Percentiles rank a stretch among this genome's conserved stretches.
Evolutionary conservation across 2,797 vertebrate species (phyloP).

Genomic region (Sebastes iracundus): DNA sequence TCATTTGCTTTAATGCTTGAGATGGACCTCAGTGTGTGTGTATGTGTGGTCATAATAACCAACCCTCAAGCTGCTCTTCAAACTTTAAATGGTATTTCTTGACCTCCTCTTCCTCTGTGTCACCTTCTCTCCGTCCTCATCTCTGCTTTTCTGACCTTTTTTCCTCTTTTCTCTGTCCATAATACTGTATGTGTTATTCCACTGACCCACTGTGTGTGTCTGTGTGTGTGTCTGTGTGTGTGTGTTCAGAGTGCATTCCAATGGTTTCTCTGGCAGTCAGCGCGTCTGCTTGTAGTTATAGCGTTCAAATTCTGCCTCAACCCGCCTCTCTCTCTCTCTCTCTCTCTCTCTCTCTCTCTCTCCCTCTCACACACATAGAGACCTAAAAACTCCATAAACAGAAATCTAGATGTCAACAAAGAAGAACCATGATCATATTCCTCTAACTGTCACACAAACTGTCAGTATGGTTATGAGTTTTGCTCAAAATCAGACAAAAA

Average conservation of each 20-base stretch:
- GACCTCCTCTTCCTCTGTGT: slow-evolving; percentile 5
- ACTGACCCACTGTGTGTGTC: slow-evolving; percentile 25
- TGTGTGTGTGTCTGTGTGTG: slow-evolving; percentile 34
- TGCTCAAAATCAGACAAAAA: background rate
- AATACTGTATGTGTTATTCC: slow-evolving; percentile 27
- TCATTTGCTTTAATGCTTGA: slow-evolving; percentile 45
- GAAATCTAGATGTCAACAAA: slow-evolving; percentile 9
- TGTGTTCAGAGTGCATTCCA: slow-evolving; percentile 66
- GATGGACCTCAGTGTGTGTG: background rate
- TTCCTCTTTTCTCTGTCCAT: slow-evolving; percentile 1
- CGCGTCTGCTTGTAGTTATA: slow-evolving; percentile 56
- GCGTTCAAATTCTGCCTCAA: slow-evolving; percentile 23
- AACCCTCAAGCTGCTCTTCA: slow-evolving; percentile 16
- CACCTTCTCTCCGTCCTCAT: background rate
- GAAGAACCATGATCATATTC: background rate
- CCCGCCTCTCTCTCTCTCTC: background rate
- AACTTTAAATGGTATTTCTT: slow-evolving; percentile 41
- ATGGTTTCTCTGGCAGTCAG: slow-evolving; percentile 70
- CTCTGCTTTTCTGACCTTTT: slow-evolving; percentile 13
- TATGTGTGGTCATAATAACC: slow-evolving; percentile 19
- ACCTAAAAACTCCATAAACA: slow-evolving; percentile 1
- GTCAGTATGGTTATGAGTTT: background rate
- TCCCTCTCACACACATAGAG: background rate
- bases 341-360: background rate
- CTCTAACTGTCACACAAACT: background rate